These are phyloP conservation scores for Pteropus alecto DNA, from an alignment of 2,113 vertebrate genomes.

Conservation along the genomic window DNA sequence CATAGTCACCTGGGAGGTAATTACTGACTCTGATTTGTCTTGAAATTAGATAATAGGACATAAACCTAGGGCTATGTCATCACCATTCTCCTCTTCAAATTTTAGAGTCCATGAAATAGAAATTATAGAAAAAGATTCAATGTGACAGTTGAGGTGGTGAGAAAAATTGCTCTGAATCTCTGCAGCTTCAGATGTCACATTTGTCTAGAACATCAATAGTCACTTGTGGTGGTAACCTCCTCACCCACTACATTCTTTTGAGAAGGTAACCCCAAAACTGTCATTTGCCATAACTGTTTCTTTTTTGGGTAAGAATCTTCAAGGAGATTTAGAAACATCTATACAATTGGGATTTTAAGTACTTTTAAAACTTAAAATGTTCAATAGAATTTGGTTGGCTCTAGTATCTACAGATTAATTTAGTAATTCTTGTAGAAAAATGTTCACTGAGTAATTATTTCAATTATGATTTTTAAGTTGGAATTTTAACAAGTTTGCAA, in stretches of 20 bases:
- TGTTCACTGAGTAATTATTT: neutral
- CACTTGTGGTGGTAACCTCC: neutral
- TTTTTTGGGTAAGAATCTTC: neutral
- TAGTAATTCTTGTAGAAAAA: neutral
- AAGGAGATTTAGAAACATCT: neutral
- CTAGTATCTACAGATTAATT: neutral
- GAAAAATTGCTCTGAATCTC: neutral
- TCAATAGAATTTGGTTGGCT: neutral
- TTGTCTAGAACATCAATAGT: neutral
- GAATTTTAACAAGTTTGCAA: neutral
- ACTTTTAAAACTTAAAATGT: neutral
- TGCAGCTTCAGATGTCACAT: neutral
- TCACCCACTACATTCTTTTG: neutral
- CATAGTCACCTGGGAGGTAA: neutral
- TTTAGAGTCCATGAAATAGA: neutral
- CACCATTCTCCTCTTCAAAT: neutral
- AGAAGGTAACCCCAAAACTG: neutral
- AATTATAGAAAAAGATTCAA: neutral
- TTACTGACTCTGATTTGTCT: neutral
- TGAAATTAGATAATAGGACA: neutral
- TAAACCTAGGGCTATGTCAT: neutral
- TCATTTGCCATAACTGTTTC: neutral
- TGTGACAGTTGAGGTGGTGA: neutral
- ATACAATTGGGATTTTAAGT: neutral
- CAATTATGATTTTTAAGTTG: neutral